phyloP scores from a whole-genome alignment of 2,797 vertebrate genomes.

The Rhodeus uyekii region DNA sequence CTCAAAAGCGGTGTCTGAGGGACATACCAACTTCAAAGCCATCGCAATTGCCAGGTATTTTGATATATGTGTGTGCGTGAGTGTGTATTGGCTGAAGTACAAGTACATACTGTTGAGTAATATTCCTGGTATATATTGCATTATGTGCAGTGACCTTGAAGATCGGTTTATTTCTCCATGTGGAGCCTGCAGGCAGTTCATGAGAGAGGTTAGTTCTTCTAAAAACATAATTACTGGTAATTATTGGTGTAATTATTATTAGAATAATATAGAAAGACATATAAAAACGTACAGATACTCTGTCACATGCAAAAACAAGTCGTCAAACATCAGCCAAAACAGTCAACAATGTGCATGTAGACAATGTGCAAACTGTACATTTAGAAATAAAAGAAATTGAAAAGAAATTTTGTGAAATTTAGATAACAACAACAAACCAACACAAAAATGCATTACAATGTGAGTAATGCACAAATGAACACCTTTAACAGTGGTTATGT shows the following conservation, averaged over 20 bases:
- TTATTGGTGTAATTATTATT: neutral
- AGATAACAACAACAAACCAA: neutral
- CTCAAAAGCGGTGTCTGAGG: slow-evolving; percentile 82
- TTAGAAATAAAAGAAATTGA: neutral
- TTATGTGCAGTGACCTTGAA: slow-evolving; percentile 69
- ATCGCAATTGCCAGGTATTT: slow-evolving; percentile 81
- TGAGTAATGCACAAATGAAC: neutral
- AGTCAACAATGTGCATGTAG: neutral
- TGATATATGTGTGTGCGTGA: neutral
- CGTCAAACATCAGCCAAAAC: neutral
- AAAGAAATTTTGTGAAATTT: neutral
- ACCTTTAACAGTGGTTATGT: neutral
- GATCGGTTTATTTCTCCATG: slow-evolving; percentile 78
- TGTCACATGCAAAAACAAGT: neutral
- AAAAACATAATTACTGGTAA: neutral
- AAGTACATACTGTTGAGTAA: neutral
- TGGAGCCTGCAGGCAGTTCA: slow-evolving; percentile 84
- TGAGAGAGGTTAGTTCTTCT: slow-evolving; percentile 79
- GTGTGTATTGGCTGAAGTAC: neutral
- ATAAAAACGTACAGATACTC: neutral
- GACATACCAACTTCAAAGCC: slow-evolving; percentile 77
- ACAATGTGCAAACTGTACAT: neutral
- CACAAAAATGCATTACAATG: neutral
- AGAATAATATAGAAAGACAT: neutral
- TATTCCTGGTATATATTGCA: neutral